Evolutionary conservation across 1,140 invertebrate genomes (phyloP).

Genomic region (Magallana angulata): DNA sequence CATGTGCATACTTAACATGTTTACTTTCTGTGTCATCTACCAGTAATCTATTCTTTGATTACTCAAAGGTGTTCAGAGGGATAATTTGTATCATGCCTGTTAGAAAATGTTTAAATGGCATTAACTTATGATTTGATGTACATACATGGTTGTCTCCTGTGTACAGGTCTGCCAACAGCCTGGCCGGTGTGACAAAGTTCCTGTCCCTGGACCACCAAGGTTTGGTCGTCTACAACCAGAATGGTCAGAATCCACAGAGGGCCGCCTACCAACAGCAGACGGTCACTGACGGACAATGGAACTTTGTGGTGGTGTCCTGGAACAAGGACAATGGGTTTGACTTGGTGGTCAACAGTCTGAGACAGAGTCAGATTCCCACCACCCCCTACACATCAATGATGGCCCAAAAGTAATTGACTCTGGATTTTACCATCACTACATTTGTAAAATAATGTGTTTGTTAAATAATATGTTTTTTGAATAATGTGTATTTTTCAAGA

Average conservation of each 20-base stretch:
- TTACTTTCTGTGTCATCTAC: too few relatives aligned
- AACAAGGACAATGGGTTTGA: constrained; percentile 49
- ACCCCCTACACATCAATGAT: not conserved
- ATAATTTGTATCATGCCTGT: too few relatives aligned
- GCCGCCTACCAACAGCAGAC: not conserved
- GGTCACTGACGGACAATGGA: constrained; percentile 68
- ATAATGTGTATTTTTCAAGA: too few relatives aligned
- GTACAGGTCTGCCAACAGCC: constrained; percentile 44
- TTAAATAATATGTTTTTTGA: too few relatives aligned
- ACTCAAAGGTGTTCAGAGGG: too few relatives aligned
- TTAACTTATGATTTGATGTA: too few relatives aligned
- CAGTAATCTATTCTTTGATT: too few relatives aligned
- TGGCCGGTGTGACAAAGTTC: constrained; percentile 44
- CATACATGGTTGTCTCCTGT: too few relatives aligned
- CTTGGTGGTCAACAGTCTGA: constrained; percentile 37
- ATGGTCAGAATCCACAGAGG: constrained; percentile 16
- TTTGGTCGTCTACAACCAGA: constrained; percentile 48
- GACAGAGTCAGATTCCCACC: constrained; percentile 3
- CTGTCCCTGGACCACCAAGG: constrained; percentile 61
- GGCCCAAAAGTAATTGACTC: not conserved
- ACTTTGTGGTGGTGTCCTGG: constrained; percentile 60
- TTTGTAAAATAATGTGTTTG: too few relatives aligned
- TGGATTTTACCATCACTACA: too few relatives aligned
- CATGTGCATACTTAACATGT: too few relatives aligned
- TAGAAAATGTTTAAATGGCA: too few relatives aligned